Evolutionary conservation across 2,113 vertebrate species (phyloP).

Genomic region (Vireo altiloquus): DNA sequence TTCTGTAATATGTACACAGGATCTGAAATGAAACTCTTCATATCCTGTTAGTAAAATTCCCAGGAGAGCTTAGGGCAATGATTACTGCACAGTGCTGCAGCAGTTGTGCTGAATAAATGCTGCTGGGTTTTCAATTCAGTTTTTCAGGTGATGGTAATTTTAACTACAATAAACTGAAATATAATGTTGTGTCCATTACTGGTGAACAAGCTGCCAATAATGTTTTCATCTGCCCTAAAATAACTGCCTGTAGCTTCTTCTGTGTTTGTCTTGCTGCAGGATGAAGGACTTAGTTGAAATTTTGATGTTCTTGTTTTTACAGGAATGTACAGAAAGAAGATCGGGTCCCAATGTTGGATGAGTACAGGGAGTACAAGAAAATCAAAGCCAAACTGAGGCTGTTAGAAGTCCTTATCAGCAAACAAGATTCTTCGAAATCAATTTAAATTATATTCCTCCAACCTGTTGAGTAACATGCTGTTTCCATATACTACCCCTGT

Average conservation of each 20-base stretch:
- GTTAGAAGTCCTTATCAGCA: conserved; percentile 97
- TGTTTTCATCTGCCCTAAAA: background rate
- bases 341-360: conserved; percentile 89
- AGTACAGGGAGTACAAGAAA: conserved; percentile 95
- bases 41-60: background rate
- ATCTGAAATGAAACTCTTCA: background rate
- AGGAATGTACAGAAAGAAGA: conserved; percentile 96
- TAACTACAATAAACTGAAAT: background rate
- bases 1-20: background rate
- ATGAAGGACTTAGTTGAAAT: background rate
- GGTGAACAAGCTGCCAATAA: background rate
- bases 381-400: conserved; percentile 96
- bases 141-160: background rate
- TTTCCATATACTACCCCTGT: conserved; percentile 61
- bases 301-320: background rate
- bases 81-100: background rate
- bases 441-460: conserved; percentile 77
- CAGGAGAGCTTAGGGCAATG: background rate
- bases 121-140: background rate
- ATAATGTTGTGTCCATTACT: accelerated
- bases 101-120: background rate
- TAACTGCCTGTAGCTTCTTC: background rate
- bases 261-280: background rate
- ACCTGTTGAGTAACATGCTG: conserved; percentile 56
- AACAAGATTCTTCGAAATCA: conserved; percentile 97